A percentile compares a stretch with the other conserved stretches of the same genome.
phyloP scores from a whole-genome alignment of 2,113 vertebrate species.

The Helogale parvula region DNA sequence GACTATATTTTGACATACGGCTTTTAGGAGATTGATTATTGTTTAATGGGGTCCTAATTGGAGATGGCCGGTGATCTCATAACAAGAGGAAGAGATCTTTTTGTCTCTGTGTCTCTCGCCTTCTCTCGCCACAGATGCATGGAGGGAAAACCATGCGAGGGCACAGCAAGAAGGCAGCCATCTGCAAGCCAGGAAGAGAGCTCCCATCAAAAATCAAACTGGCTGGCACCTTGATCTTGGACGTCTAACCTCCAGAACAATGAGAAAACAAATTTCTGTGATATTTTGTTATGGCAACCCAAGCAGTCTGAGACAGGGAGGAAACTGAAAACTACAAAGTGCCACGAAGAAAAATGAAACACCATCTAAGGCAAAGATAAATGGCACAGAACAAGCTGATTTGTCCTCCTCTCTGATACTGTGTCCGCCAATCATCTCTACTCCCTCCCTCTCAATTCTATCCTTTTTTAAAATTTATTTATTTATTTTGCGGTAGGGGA shows the following conservation, averaged over 20 bases:
- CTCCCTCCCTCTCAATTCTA: neutral
- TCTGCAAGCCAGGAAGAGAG: neutral
- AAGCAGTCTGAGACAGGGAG: neutral
- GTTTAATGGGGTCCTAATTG: neutral
- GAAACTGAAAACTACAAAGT: neutral
- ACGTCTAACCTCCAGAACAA: neutral
- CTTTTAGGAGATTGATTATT: neutral
- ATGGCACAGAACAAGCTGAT: neutral
- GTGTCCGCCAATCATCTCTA: neutral
- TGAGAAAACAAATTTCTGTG: neutral
- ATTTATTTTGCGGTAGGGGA: too few species aligned
- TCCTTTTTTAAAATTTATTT: neutral
- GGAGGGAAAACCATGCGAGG: neutral
- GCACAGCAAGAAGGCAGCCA: neutral
- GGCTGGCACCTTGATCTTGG: neutral
- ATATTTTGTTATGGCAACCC: neutral
- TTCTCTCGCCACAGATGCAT: neutral
- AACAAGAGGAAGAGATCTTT: neutral
- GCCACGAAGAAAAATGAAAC: neutral
- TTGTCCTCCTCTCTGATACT: neutral
- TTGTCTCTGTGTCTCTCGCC: neutral
- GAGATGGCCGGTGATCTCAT: neutral
- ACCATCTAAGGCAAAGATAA: neutral
- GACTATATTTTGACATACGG: neutral
- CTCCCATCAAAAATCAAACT: neutral